A percentile compares a stretch with the other conserved stretches of the same genome.
Evolutionary conservation across 2,797 vertebrate genomes (phyloP).

Genomic region (Rhodeus uyekii): DNA sequence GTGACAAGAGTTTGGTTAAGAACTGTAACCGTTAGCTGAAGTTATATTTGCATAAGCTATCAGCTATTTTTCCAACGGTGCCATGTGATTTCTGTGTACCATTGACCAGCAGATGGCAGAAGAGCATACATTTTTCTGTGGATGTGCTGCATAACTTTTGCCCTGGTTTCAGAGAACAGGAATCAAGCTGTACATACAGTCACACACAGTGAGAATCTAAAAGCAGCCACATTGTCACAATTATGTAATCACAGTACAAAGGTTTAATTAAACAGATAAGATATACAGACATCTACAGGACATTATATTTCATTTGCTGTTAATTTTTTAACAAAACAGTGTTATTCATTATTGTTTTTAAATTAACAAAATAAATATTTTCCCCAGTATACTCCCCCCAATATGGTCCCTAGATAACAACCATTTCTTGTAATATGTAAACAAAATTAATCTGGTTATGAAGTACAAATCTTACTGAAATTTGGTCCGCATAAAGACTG

Average conservation of each 20-base stretch:
- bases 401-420: background rate
- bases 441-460: background rate
- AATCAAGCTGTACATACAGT: constrained; percentile 19
- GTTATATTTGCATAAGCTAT: constrained; percentile 19
- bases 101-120: constrained; percentile 29
- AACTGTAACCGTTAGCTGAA: background rate
- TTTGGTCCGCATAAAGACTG: background rate
- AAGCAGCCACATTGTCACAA: constrained; percentile 6
- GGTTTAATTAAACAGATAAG: constrained; percentile 30
- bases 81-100: background rate
- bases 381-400: background rate
- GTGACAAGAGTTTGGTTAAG: background rate
- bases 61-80: background rate
- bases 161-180: constrained; percentile 46
- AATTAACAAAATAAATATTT: constrained; percentile 30
- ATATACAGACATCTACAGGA: background rate
- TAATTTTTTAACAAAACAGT: background rate
- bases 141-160: constrained; percentile 18
- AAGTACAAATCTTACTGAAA: background rate
- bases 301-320: background rate
- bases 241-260: constrained; percentile 32
- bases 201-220: background rate
- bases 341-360: background rate
- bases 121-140: background rate
- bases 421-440: background rate